A percentile compares a stretch with the other conserved stretches of the same genome.
These are phyloP conservation scores for Myiotriccus ornatus DNA, from an alignment of 2,797 vertebrate species.

Conservation along the genomic window DNA sequence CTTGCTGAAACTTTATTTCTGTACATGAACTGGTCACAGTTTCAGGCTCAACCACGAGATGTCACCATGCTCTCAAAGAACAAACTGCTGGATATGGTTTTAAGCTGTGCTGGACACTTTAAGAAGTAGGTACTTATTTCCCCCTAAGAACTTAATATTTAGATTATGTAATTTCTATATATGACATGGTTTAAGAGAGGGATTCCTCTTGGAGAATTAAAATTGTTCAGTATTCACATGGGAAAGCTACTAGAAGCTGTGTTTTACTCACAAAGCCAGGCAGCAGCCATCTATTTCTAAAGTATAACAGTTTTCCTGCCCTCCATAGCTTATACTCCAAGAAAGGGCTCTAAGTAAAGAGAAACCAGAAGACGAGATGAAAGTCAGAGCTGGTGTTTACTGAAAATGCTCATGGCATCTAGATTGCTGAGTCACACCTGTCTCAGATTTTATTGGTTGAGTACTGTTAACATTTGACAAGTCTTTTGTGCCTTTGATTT, in stretches of 20 bases:
- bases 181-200: background rate
- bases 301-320: background rate
- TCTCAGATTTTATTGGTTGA: background rate
- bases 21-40: background rate
- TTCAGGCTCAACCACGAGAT: slow-evolving; percentile 63
- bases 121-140: background rate
- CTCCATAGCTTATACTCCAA: background rate
- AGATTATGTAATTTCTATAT: background rate
- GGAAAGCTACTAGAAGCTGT: background rate
- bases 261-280: background rate
- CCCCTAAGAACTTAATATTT: background rate
- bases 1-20: background rate
- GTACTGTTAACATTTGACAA: background rate
- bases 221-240: background rate
- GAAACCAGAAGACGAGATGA: background rate
- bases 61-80: slow-evolving; percentile 63
- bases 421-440: background rate
- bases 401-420: background rate
- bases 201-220: background rate
- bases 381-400: background rate
- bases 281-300: background rate
- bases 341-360: background rate
- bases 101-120: background rate
- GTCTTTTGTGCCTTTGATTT: background rate
- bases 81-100: background rate